Conservation (phyloP, 2,113 vertebrate species). For the Collichthys lucidus region DNA sequence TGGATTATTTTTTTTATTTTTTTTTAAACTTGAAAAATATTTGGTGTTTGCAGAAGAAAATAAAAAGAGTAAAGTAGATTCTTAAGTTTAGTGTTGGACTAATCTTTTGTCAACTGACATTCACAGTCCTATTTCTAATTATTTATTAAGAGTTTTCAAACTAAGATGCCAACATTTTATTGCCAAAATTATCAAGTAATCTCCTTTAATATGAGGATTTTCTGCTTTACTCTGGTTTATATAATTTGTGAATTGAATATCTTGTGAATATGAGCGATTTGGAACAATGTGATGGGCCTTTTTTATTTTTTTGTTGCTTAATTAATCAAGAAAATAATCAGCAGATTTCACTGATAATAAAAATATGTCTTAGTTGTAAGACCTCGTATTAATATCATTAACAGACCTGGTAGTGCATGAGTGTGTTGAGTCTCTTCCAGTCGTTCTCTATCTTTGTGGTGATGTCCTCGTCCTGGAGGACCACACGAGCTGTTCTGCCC, state of each 20-base stretch:
- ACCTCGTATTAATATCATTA: neutral
- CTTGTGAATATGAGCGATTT: neutral
- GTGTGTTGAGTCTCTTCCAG: conserved; percentile 94
- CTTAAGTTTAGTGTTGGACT: neutral
- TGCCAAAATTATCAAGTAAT: neutral
- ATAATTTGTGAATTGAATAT: neutral
- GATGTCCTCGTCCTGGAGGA: conserved; percentile 95
- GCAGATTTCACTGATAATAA: neutral
- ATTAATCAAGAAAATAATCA: neutral
- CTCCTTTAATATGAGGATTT: neutral
- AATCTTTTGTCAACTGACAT: neutral
- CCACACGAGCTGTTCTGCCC: conserved; percentile 92
- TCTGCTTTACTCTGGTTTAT: neutral
- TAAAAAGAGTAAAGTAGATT: neutral
- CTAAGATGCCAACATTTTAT: neutral
- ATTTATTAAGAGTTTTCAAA: neutral
- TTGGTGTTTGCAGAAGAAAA: neutral
- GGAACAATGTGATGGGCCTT: neutral
- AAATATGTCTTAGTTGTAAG: neutral
- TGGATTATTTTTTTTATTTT: conserved; percentile 1
- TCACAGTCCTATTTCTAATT: too few species aligned
- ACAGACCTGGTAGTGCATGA: conserved; percentile 93
- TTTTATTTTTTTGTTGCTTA: too few species aligned
- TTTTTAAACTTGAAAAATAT: neutral
- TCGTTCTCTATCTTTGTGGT: conserved; percentile 96